Evolutionary conservation across 2,113 vertebrate species (phyloP), one percentile per base, ranked within the genome.

Genomic region (Rhombomys opimus): DNA sequence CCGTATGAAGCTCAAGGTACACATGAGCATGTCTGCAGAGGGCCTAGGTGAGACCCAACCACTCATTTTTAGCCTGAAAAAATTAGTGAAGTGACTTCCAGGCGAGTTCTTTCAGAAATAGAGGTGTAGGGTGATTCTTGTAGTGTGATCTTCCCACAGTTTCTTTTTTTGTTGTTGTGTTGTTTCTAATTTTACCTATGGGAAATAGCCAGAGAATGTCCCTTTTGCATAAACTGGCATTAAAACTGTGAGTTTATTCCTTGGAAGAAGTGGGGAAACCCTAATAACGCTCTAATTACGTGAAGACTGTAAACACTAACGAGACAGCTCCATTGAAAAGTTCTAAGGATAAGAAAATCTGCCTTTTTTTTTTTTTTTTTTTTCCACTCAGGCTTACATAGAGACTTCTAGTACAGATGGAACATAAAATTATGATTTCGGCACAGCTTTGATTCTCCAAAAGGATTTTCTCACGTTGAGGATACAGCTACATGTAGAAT

Each of bases 21-120:
- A 46, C 46, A 46, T n/a, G n/a, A 46, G 46, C 46, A 46, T 46
- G 46, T 46, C 46, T 46, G 46, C 46, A 46, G 46, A 46, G 46
- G 46, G 46, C 46, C 46, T 46, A 46, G 46, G 46, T 46, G 46
- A 46, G 46, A 46, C 46, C 25, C 70, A 91, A 50, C 35, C 7
- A 18, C 6, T 72, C 22, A 3, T 14, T 89, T 86, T 81, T 70
- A 13, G 72, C 72, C 72, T 88, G 46, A 35, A 11, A 93, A 93
- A 90, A 57, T 57, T 13, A 32, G 35, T 13, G n/a, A 96, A 70
- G 30, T 20, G 25, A 80, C 32, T 94, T 84, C 70, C 72, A 87
- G 73, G 57, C 78, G 67, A 91, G 59, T 96, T 75, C 18, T 72
- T 30, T 59, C 54, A 38, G 72, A 76, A 82, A 65, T 78, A 90